Conservation (phyloP, 2,888 invertebrate genomes). For the Cristatella mucedo region DNA sequence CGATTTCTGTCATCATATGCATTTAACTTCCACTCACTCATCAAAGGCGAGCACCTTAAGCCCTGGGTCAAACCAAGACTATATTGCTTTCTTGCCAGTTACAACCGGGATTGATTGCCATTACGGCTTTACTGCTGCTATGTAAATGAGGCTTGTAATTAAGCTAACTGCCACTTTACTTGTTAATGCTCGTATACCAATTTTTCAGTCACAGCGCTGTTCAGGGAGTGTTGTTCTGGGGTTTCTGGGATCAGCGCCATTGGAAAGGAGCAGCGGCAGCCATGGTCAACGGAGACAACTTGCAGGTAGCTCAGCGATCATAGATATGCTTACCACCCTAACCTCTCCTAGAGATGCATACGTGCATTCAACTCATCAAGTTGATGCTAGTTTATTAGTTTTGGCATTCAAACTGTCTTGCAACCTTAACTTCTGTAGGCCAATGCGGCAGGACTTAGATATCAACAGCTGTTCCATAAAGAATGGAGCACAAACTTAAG, state of each 20-base stretch:
- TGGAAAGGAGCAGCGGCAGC: conserved; percentile 12
- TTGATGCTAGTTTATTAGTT: neutral
- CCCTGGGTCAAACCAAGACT: too few relatives aligned
- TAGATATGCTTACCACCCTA: conserved; percentile 12
- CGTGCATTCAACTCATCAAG: neutral
- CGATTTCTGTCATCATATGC: too few relatives aligned
- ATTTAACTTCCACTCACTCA: too few relatives aligned
- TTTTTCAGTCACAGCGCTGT: conserved; percentile 10
- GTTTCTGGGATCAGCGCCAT: conserved; percentile 11
- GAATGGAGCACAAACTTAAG: conserved; percentile 3
- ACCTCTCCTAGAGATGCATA: neutral
- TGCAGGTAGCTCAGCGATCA: conserved; percentile 12
- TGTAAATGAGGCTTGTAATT: too few relatives aligned
- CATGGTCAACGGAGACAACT: conserved; percentile 16
- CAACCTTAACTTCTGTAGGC: neutral
- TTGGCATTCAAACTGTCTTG: neutral
- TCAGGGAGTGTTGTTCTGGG: conserved; percentile 13
- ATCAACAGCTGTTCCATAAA: conserved; percentile 4
- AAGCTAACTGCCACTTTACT: too few relatives aligned
- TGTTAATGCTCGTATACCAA: too few relatives aligned
- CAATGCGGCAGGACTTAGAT: conserved; percentile 5
- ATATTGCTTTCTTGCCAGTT: too few relatives aligned
- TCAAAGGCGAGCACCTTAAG: too few relatives aligned
- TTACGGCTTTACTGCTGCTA: too few relatives aligned
- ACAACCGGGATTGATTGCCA: too few relatives aligned